Evolutionary conservation across 2,888 invertebrate species (phyloP).

Genomic region (Cordylochernes scorpioides): DNA sequence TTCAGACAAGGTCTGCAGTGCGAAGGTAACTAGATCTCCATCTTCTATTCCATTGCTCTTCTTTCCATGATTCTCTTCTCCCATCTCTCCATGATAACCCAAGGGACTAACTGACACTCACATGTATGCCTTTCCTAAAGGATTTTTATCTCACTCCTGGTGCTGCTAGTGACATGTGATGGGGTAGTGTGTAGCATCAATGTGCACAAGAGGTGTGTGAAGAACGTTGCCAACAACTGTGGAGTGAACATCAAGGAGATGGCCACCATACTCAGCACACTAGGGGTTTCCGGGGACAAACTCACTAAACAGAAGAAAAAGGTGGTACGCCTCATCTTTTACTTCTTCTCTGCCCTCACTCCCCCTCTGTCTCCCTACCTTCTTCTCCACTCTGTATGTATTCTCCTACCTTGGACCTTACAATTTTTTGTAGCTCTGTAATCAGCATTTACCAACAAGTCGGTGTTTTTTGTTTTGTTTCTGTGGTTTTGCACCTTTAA

Average conservation of each 20-base stretch:
- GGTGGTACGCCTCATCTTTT: slow-evolving; percentile 10
- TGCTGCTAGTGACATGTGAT: too few species aligned
- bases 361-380: too few species aligned
- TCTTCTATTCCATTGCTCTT: not conserved
- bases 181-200: slow-evolving; percentile 66
- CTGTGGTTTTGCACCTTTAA: too few species aligned
- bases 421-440: too few species aligned
- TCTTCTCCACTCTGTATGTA: too few species aligned
- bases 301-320: slow-evolving; percentile 30
- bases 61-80: slow-evolving; percentile 1
- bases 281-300: slow-evolving; percentile 73
- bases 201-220: slow-evolving; percentile 93
- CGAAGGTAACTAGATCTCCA: slow-evolving; percentile 33
- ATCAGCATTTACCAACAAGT: too few species aligned
- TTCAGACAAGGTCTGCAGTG: slow-evolving; percentile 89
- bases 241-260: slow-evolving; percentile 89
- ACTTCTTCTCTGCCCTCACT: too few species aligned
- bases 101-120: too few species aligned
- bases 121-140: too few species aligned
- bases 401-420: too few species aligned
- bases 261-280: slow-evolving; percentile 67
- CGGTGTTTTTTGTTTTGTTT: too few species aligned
- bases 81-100: not conserved
- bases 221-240: slow-evolving; percentile 97
- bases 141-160: too few species aligned